A percentile compares a stretch with the other conserved stretches of the same genome.
Evolutionary conservation across 1,140 invertebrate species (phyloP).

Genomic region (Pantala flavescens): DNA sequence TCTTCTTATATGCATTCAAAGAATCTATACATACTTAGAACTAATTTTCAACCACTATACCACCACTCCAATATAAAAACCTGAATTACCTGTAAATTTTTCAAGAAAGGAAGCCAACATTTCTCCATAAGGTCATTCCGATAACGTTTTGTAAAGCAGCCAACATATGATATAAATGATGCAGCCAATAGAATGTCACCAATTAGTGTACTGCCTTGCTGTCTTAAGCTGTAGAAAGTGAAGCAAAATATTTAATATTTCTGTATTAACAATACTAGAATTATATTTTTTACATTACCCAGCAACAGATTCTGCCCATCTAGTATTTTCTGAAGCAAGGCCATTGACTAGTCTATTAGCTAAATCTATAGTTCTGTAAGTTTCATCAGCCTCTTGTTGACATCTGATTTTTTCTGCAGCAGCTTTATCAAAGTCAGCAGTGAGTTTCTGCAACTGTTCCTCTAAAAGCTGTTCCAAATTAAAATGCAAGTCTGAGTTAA

Average conservation of each 20-base stretch:
- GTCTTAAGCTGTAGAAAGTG: constrained; percentile 34
- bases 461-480: constrained; percentile 57
- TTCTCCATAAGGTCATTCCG: constrained; percentile 67
- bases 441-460: constrained; percentile 59
- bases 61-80: no score
- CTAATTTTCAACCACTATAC: no score
- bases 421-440: constrained; percentile 73
- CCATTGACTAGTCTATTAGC: constrained; percentile 88
- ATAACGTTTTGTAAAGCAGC: constrained; percentile 83
- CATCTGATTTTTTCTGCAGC: constrained; percentile 77
- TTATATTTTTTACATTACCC: constrained; percentile 30
- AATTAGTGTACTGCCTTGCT: constrained; percentile 63
- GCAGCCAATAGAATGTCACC: constrained; percentile 82
- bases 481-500: neutral
- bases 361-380: constrained; percentile 72
- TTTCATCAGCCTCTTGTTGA: constrained; percentile 74
- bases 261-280: neutral
- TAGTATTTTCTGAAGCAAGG: constrained; percentile 81
- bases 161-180: constrained; percentile 93
- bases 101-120: constrained; percentile 64
- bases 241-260: neutral
- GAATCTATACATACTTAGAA: no score
- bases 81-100: constrained; percentile 39
- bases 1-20: no score
- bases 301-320: constrained; percentile 64